These are phyloP conservation scores for Hemicentrotus pulcherrimus DNA, from an alignment of 35 echinoderm and acorn worm species.

Conservation along the genomic window DNA sequence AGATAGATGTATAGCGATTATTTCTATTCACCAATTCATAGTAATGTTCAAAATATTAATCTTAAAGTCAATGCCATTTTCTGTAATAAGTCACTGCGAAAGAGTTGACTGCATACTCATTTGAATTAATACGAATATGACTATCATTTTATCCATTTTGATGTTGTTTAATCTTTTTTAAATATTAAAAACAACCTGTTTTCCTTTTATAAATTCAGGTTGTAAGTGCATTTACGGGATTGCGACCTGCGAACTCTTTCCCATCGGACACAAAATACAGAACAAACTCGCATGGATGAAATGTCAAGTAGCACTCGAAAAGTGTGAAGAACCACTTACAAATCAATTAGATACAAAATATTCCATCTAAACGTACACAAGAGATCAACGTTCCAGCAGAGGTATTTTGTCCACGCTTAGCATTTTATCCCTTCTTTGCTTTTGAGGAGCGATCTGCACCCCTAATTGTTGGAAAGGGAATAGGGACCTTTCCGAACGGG, in stretches of 20 bases:
- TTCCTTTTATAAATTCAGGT: not conserved
- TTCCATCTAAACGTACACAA: not conserved
- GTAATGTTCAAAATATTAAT: too few species aligned
- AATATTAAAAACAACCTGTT: too few species aligned
- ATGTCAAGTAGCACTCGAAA: not conserved
- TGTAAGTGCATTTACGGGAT: not conserved
- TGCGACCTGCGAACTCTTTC: not conserved
- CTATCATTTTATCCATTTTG: not conserved
- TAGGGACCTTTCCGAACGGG: not conserved
- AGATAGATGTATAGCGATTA: too few species aligned
- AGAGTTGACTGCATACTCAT: too few species aligned
- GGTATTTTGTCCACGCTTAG: not conserved
- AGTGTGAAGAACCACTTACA: not conserved
- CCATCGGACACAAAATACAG: not conserved
- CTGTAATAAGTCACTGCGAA: too few species aligned
- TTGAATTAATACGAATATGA: not conserved
- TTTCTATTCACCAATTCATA: too few species aligned
- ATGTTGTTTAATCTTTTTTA: too few species aligned
- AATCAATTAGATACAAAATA: slow-evolving; percentile 20
- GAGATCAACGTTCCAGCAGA: not conserved
- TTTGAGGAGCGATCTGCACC: not conserved
- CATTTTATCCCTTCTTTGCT: not conserved
- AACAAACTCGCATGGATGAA: not conserved
- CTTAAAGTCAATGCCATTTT: too few species aligned
- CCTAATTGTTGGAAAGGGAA: not conserved